A percentile compares a stretch with the other conserved stretches of the same genome.
Conservation (phyloP, 2,888 invertebrate species). For the Rotaria sp. region DNA sequence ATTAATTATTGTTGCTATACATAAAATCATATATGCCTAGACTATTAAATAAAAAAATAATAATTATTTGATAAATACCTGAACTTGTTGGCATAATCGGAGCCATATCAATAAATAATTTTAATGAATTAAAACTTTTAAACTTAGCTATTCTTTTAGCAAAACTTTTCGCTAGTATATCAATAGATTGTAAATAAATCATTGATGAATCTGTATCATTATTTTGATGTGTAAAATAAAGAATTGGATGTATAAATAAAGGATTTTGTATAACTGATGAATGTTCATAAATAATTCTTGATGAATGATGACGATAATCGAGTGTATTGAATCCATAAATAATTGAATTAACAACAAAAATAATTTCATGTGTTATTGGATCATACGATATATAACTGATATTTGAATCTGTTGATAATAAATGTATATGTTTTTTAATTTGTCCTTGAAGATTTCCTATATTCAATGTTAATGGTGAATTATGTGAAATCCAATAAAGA, state of each 20-base stretch:
- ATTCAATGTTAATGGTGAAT: not conserved
- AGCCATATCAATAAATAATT: not conserved
- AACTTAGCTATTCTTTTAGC: not conserved
- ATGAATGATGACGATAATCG: not conserved
- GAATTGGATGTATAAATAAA: not conserved
- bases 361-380: not conserved
- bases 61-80: not conserved
- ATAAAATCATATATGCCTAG: no score
- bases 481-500: slow-evolving; percentile 11
- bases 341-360: not conserved
- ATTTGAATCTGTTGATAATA: not conserved
- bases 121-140: not conserved
- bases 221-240: not conserved
- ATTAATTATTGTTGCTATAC: not conserved
- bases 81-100: not conserved
- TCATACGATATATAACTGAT: not conserved
- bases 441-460: not conserved
- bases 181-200: not conserved
- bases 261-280: not conserved
- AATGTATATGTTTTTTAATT: not conserved
- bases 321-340: not conserved
- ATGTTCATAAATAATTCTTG: slow-evolving; percentile 12
- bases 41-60: no score
- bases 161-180: slow-evolving; percentile 3
- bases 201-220: not conserved